A percentile compares a stretch with the other conserved stretches of the same genome.
Conservation (phyloP, 1,140 invertebrate species). For the Druon quercuslanigerum region DNA sequence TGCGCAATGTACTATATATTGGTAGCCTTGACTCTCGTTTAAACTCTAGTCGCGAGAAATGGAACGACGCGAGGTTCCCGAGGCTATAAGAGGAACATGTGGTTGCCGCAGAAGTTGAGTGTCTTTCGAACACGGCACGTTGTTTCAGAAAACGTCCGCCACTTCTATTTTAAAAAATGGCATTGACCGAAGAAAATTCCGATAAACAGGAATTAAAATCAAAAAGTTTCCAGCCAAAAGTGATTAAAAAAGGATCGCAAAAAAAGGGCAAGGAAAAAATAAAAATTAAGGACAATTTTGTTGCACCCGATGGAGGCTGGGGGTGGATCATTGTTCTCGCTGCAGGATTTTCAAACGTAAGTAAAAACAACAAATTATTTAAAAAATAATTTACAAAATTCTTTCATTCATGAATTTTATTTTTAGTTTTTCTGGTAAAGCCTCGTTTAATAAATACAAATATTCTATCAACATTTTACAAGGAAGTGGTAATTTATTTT, state of each 20-base stretch:
- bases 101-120: conserved; percentile 3
- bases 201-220: background rate
- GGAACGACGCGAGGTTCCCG: conserved; percentile 20
- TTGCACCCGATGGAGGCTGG: conserved; percentile 82
- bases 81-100: conserved; percentile 20
- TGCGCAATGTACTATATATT: background rate
- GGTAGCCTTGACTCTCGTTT: conserved; percentile 23
- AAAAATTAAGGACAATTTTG: conserved; percentile 59
- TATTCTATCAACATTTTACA: too few species aligned
- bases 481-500: too few species aligned
- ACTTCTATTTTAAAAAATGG: background rate
- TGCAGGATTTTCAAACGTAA: conserved; percentile 77
- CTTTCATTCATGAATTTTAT: background rate
- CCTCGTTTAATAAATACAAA: too few species aligned
- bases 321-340: conserved; percentile 82
- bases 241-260: background rate
- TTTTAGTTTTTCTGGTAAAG: background rate
- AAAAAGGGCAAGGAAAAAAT: background rate
- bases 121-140: background rate
- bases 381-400: too few species aligned
- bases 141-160: background rate
- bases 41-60: conserved; percentile 14
- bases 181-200: background rate
- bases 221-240: background rate
- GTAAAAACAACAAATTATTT: conserved; percentile 52